phyloP scores from a whole-genome alignment of 2,797 vertebrate species.

The Percopsis omiscomaycus region DNA sequence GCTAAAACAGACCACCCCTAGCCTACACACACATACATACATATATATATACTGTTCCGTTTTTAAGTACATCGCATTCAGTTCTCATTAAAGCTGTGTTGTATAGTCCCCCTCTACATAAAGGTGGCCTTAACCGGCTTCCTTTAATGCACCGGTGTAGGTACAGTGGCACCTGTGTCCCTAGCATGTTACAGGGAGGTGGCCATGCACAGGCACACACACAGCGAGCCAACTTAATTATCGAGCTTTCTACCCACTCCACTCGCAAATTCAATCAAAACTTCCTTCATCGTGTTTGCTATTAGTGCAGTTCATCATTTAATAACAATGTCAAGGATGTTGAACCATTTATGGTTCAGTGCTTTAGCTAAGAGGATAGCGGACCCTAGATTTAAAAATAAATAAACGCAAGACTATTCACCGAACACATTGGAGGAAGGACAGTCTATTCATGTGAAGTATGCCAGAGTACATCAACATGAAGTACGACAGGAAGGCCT shows the following conservation, averaged over 20 bases:
- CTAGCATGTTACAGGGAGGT: too few species aligned
- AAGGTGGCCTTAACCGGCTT: too few species aligned
- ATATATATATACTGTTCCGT: neutral
- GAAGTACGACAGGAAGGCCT: constrained; percentile 50
- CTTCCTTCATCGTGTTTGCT: constrained; percentile 52
- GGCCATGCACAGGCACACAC: neutral
- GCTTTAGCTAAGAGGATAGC: constrained; percentile 35
- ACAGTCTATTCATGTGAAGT: constrained; percentile 41
- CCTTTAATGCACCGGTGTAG: too few species aligned
- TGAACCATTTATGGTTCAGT: constrained; percentile 55
- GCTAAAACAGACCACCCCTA: neutral
- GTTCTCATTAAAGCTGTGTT: too few species aligned
- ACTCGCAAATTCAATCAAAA: constrained; percentile 53
- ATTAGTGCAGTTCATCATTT: constrained; percentile 56
- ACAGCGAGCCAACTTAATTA: constrained; percentile 13
- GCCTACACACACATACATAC: too few species aligned
- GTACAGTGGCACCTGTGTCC: too few species aligned
- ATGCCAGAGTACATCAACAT: constrained; percentile 44
- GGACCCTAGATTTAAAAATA: constrained; percentile 33
- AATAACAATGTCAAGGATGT: constrained; percentile 70
- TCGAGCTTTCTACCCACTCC: constrained; percentile 37
- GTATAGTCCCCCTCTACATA: too few species aligned
- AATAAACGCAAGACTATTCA: constrained; percentile 35
- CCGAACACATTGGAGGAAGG: constrained; percentile 43
- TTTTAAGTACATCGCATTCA: too few species aligned